Conservation (phyloP, 37 sponge, comb jelly and placozoan species). For the Spongia lamella region DNA sequence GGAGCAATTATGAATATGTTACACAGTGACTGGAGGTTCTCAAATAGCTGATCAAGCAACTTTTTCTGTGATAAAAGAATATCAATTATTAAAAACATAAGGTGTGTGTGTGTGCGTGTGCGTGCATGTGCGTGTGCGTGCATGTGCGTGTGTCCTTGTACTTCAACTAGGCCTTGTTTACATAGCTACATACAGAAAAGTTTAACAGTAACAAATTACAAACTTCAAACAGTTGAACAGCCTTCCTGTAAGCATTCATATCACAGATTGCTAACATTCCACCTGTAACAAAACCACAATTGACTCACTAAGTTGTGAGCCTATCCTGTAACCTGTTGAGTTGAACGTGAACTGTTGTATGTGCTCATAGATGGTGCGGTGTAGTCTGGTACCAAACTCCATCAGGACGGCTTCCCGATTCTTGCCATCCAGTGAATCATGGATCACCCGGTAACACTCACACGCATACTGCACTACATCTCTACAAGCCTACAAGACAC, state of each 20-base stretch:
- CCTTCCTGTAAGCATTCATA: slow-evolving; percentile 77
- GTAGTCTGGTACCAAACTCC: slow-evolving; percentile 83
- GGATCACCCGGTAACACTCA: slow-evolving; percentile 36
- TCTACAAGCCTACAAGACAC: slow-evolving; percentile 61
- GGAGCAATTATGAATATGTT: slow-evolving; percentile 69
- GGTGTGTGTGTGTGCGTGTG: background rate
- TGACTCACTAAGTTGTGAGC: background rate
- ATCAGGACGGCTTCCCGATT: slow-evolving; percentile 63
- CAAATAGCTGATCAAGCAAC: slow-evolving; percentile 68
- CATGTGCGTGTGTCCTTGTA: background rate
- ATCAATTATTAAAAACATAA: background rate
- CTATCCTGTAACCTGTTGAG: slow-evolving; percentile 24
- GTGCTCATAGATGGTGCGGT: slow-evolving; percentile 75
- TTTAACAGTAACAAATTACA: background rate
- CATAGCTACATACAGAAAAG: background rate
- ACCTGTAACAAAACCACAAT: slow-evolving; percentile 42
- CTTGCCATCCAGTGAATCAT: slow-evolving; percentile 80
- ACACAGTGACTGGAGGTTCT: slow-evolving; percentile 69
- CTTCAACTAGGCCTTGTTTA: background rate
- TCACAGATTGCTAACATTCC: slow-evolving; percentile 85
- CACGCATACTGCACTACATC: slow-evolving; percentile 45
- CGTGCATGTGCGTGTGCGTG: background rate
- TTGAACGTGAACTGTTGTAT: slow-evolving; percentile 72
- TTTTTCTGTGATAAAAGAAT: slow-evolving; percentile 33
- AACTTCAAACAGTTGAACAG: slow-evolving; percentile 76